These are phyloP conservation scores for Acanthis flammea DNA, from an alignment of 2,797 vertebrate genomes.

Conservation along the genomic window DNA sequence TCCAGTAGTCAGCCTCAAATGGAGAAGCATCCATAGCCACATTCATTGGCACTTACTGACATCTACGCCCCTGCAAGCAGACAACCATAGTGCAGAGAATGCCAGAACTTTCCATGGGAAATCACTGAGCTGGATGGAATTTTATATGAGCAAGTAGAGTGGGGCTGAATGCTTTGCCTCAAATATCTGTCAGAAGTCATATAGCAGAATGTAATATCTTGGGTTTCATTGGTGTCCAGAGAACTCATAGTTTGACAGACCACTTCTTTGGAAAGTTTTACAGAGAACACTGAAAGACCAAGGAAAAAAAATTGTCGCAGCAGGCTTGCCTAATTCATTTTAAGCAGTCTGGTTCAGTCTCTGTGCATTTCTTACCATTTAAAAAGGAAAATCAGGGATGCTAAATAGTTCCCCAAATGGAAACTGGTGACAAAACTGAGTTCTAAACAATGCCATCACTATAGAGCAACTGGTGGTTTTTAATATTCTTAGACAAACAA, in stretches of 20 bases:
- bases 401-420: not conserved
- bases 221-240: not conserved
- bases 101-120: not conserved
- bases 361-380: not conserved
- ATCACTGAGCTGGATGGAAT: not conserved
- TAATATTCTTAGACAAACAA: constrained; percentile 55
- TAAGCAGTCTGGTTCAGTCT: not conserved
- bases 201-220: not conserved
- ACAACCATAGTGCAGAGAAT: not conserved
- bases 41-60: not conserved
- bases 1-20: not conserved
- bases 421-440: constrained; percentile 8
- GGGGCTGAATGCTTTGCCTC: not conserved
- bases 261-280: not conserved
- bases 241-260: not conserved
- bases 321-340: not conserved
- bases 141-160: not conserved
- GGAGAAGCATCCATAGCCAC: not conserved
- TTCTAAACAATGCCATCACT: constrained; percentile 29
- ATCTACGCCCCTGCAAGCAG: not conserved
- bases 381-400: not conserved
- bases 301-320: not conserved
- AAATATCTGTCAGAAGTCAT: not conserved
- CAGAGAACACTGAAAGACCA: not conserved
- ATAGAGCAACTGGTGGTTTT: constrained; percentile 43